A percentile compares a stretch with the other conserved stretches of the same genome.
Conservation (phyloP, 1,140 invertebrate genomes). For the Tetramorium simillimum region DNA sequence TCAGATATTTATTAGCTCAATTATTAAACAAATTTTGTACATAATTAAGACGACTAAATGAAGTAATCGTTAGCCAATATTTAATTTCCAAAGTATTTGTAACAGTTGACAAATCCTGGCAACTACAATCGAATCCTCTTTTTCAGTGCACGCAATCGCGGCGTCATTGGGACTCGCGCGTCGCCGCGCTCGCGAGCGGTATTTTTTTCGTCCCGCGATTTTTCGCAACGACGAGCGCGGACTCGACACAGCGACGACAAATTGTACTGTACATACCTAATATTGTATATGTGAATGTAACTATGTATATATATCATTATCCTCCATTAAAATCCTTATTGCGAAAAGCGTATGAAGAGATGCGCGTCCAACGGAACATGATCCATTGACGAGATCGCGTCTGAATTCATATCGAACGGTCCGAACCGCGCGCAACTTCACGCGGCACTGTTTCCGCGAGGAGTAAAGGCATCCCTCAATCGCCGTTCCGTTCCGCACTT, state of each 20-base stretch:
- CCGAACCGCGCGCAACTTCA: too few relatives aligned
- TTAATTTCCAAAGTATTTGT: too few relatives aligned
- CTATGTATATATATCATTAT: slow-evolving; percentile 74
- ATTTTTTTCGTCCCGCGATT: slow-evolving; percentile 36
- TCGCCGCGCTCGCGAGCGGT: neutral
- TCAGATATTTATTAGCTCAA: too few relatives aligned
- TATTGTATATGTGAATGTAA: slow-evolving; percentile 77
- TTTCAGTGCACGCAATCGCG: slow-evolving; percentile 17
- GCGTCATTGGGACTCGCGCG: neutral
- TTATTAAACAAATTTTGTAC: too few relatives aligned
- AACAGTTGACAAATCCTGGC: too few relatives aligned
- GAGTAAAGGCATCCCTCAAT: too few relatives aligned
- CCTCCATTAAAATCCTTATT: slow-evolving; percentile 72
- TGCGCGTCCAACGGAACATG: neutral
- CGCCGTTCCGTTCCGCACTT: too few relatives aligned
- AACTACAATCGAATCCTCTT: too few relatives aligned
- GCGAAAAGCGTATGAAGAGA: slow-evolving; percentile 10
- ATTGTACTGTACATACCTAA: slow-evolving; percentile 68
- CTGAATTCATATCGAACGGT: neutral
- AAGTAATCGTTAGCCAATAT: too few relatives aligned
- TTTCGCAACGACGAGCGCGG: neutral
- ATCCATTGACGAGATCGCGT: neutral
- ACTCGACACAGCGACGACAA: neutral
- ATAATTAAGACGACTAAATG: too few relatives aligned
- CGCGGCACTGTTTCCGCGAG: too few relatives aligned